Conservation (phyloP, 2,888 invertebrate genomes). For the Hirudinaria manillensis region DNA sequence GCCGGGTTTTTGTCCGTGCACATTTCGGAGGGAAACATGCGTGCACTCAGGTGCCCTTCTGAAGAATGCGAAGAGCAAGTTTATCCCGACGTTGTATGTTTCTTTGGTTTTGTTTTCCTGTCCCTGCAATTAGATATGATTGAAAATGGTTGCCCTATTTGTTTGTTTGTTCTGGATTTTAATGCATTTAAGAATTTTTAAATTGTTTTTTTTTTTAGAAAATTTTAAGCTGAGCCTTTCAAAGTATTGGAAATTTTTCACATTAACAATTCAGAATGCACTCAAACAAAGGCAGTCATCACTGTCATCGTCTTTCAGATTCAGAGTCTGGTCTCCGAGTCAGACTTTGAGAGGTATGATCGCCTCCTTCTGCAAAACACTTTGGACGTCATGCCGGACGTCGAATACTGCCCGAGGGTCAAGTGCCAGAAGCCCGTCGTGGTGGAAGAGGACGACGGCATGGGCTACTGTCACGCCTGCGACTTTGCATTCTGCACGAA, state of each 20-base stretch:
- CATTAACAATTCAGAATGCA: too few species aligned
- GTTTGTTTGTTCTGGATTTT: too few species aligned
- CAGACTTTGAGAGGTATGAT: slow-evolving; percentile 59
- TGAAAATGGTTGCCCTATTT: too few species aligned
- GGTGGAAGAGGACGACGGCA: slow-evolving; percentile 54
- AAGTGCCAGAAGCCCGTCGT: slow-evolving; percentile 60
- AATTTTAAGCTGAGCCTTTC: not conserved
- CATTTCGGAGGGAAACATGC: slow-evolving; percentile 59
- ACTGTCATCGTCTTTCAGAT: not conserved
- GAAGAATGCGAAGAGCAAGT: slow-evolving; percentile 60
- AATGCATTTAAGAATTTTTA: too few species aligned
- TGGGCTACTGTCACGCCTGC: slow-evolving; percentile 60
- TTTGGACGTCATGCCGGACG: slow-evolving; percentile 61
- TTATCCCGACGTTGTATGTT: slow-evolving; percentile 47
- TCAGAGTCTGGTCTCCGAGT: not conserved
- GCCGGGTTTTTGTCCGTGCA: slow-evolving; percentile 59
- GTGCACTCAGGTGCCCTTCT: slow-evolving; percentile 57
- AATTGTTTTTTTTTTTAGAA: not conserved
- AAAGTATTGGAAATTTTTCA: too few species aligned
- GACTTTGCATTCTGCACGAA: slow-evolving; percentile 61
- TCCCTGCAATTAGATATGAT: too few species aligned
- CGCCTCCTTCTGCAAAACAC: slow-evolving; percentile 58
- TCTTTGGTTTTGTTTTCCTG: too few species aligned
- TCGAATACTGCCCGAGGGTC: slow-evolving; percentile 61
- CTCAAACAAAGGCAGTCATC: too few species aligned